Conservation (phyloP, 2,797 vertebrate species). For the Tolypeutes matacus region DNA sequence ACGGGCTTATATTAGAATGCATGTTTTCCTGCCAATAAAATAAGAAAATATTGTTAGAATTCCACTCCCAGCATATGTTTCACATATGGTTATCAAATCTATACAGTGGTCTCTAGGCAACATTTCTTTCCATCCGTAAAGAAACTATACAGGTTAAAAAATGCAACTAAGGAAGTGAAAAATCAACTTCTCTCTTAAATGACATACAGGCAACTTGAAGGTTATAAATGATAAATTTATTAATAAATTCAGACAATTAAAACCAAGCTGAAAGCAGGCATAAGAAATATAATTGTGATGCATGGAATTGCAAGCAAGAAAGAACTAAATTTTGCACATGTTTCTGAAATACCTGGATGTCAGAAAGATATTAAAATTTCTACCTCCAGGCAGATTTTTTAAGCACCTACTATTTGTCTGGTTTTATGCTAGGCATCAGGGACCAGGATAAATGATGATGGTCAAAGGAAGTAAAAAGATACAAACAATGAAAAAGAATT, state of each 20-base stretch:
- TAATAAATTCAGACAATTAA: slow-evolving; percentile 11
- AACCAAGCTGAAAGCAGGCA: neutral
- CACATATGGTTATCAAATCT: neutral
- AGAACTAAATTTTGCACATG: neutral
- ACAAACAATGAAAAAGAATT: neutral
- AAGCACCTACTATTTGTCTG: neutral
- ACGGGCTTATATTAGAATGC: neutral
- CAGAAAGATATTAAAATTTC: neutral
- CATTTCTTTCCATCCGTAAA: neutral
- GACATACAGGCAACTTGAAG: neutral
- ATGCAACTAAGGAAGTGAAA: neutral
- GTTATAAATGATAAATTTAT: slow-evolving; percentile 5
- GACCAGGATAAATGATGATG: neutral
- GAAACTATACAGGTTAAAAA: neutral
- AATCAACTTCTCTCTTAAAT: neutral
- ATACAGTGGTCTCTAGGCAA: neutral
- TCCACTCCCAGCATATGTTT: neutral
- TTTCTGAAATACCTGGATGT: neutral
- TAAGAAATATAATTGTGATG: neutral
- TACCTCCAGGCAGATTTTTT: neutral
- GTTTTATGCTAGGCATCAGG: neutral
- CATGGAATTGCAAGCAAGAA: neutral
- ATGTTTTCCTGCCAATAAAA: neutral
- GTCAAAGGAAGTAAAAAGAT: neutral
- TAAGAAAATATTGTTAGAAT: neutral